Evolutionary conservation across 92 coral and sea anemone species (phyloP).

Genomic region (Epizoanthus rinbou): DNA sequence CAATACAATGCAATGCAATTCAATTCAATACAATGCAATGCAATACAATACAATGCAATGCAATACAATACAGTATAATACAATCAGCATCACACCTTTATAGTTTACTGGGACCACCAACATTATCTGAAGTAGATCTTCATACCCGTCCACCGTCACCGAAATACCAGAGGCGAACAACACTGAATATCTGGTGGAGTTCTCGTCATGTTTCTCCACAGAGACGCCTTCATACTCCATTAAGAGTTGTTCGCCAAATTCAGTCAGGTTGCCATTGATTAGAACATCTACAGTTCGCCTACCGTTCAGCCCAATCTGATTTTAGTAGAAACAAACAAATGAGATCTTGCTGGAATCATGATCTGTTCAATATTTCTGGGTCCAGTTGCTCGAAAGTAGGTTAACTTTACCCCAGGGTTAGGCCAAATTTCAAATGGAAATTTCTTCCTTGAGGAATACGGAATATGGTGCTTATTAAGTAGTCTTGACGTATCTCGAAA

Average conservation of each 20-base stretch:
- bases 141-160: constrained; percentile 10
- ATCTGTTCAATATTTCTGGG: too few species aligned
- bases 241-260: constrained; percentile 31
- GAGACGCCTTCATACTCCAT: constrained; percentile 41
- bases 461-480: too few species aligned
- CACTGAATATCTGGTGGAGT: constrained; percentile 5
- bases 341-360: too few species aligned
- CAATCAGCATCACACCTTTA: constrained; percentile 34
- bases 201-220: neutral
- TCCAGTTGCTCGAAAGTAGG: too few species aligned
- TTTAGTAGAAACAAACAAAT: neutral
- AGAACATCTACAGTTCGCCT: constrained; percentile 25
- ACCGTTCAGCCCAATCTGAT: constrained; percentile 50
- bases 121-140: constrained; percentile 44
- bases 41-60: too few species aligned
- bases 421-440: too few species aligned
- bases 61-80: neutral
- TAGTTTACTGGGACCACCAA: constrained; percentile 57
- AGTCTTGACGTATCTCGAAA: too few species aligned
- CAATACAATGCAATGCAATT: too few species aligned
- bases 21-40: too few species aligned
- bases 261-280: constrained; percentile 49
- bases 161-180: constrained; percentile 29
- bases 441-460: too few species aligned
- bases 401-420: too few species aligned